Base-by-base conservation (phyloP, 1,140 invertebrate species). In the Adoxophyes honmai region DNA sequence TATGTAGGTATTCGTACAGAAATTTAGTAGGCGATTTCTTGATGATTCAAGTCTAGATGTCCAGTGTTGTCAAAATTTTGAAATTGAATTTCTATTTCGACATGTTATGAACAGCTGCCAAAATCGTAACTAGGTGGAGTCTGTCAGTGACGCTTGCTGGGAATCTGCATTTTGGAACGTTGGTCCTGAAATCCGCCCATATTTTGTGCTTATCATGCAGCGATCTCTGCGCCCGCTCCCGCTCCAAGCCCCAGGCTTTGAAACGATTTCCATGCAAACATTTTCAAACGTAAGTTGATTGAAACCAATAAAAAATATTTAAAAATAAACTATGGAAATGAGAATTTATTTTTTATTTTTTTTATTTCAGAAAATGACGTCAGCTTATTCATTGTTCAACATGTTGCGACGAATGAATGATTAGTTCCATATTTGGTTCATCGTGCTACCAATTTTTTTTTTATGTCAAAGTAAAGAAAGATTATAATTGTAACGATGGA, bases 131-230 rank as follows among this genome's bases (percentile, higher is more conserved):
- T 62, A 84, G 81, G 56, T 78, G 1, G 64, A n/a, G 16, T 81
- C 74, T 33, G 59, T 85, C 11, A 55, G 60, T 51, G 79, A 77
- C 14, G 73, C 78, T 8, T 82, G 78, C 54, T 80, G 70, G 65
- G 60, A 69, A 54, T 73, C 65, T 52, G 68, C 75, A 35, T 85
- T 81, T 54, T 85, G 81, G 81, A 68, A 80, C 6, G 77, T 69
- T 0, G 58, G 63, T 16, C 59, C 61, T n/a, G 59, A 71, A 2
- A 66, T 84, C 14, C 57, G 73, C 7, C 70, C 75, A 8, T 85
- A 83, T 55, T 57, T 85, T 14, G 62, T 81, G 9, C 63, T 85
- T 21, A 74, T 85, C 16, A 85, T 81, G 73, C 76, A 81, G 54
- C 60, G 73, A 38, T 79, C 76, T 11, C 18, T 74, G 5, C 60